Conservation (phyloP, 2,113 vertebrate species). For the Semicossyphus pulcher region DNA sequence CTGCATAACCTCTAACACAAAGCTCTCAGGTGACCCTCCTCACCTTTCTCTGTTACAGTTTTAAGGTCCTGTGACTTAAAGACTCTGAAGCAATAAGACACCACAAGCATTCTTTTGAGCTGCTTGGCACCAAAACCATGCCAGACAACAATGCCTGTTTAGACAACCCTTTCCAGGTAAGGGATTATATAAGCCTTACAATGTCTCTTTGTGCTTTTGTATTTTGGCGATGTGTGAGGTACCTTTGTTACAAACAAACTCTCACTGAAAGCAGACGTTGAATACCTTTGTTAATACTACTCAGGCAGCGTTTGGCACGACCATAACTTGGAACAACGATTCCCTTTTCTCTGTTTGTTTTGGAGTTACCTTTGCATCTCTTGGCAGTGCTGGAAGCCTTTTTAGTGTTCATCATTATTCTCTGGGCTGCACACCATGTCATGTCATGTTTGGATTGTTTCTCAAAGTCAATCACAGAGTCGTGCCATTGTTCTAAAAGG, state of each 20-base stretch:
- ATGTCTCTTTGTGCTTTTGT: neutral
- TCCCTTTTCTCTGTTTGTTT: constrained; percentile 33
- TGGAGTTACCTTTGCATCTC: constrained; percentile 22
- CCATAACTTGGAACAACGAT: neutral
- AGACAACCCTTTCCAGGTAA: constrained; percentile 27
- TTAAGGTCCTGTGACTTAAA: neutral
- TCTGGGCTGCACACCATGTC: neutral
- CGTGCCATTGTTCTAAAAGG: neutral
- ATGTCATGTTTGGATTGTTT: constrained; percentile 2
- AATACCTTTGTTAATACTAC: neutral
- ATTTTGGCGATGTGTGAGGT: neutral
- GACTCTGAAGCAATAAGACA: constrained; percentile 20
- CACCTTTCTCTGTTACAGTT: neutral
- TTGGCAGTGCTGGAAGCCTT: constrained; percentile 5
- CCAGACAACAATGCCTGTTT: constrained; percentile 42
- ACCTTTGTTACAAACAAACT: no score
- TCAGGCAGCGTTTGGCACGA: neutral
- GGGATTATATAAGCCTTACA: constrained; percentile 13
- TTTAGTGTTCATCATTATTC: neutral
- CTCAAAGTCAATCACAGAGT: neutral
- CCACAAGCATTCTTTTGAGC: neutral
- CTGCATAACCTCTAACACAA: no score
- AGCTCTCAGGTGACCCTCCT: neutral
- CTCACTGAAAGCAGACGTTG: neutral
- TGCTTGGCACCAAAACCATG: neutral